These are phyloP conservation scores for Lumbricus terrestris DNA, from an alignment of 2,888 invertebrate species.

Conservation along the genomic window DNA sequence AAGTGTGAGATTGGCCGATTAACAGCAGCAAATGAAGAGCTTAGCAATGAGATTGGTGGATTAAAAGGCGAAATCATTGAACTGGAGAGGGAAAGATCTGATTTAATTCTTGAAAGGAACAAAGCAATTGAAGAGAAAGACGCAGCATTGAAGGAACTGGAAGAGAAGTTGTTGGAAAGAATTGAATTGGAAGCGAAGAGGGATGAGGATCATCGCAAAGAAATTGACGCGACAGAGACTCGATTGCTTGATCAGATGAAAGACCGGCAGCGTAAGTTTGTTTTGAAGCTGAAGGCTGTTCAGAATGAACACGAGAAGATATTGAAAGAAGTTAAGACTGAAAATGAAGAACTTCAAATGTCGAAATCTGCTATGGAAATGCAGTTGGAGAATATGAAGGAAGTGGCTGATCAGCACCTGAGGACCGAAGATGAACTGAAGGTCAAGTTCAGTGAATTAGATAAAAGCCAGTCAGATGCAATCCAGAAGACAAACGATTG, in stretches of 20 bases:
- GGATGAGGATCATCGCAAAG: neutral
- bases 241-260: neutral
- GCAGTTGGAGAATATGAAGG: neutral
- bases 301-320: neutral
- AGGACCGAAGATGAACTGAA: neutral
- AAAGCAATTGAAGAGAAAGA: neutral
- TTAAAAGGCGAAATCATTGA: neutral
- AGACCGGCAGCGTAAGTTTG: conserved; percentile 8
- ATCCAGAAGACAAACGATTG: neutral
- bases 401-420: neutral
- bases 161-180: neutral
- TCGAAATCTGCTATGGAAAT: neutral
- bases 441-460: neutral
- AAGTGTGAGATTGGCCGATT: neutral
- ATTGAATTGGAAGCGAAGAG: neutral
- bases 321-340: neutral
- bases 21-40: neutral
- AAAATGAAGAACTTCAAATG: neutral
- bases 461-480: neutral
- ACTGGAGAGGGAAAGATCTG: neutral
- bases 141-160: neutral
- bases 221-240: neutral
- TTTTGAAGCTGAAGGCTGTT: neutral
- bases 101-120: neutral
- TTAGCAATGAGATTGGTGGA: neutral